Evolutionary conservation across 1,140 invertebrate species (phyloP).

Genomic region (Drosophila ambigua): DNA sequence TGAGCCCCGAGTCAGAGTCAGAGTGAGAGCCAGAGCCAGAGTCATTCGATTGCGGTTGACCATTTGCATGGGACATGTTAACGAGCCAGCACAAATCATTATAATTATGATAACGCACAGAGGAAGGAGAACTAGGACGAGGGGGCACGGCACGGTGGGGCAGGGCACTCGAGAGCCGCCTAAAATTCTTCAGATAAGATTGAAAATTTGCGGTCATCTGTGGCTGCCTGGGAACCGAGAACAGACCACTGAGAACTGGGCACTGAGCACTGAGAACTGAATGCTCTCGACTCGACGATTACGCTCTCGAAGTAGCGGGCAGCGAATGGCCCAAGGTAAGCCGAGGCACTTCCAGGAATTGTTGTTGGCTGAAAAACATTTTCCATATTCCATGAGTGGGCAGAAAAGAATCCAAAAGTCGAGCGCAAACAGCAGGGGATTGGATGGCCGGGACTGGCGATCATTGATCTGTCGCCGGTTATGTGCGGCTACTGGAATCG

Average conservation of each 20-base stretch:
- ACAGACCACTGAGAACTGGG: neutral
- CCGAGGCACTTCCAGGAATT: conserved; percentile 43
- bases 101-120: conserved; percentile 27
- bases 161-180: conserved; percentile 9
- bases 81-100: conserved; percentile 12
- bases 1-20: too few species aligned
- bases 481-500: too few species aligned
- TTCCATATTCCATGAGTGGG: conserved; percentile 38
- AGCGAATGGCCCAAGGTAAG: neutral
- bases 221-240: conserved; percentile 1
- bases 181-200: conserved; percentile 43
- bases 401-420: conserved; percentile 19
- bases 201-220: conserved; percentile 49
- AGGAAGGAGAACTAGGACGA: conserved; percentile 6
- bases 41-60: conserved; percentile 32
- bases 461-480: conserved; percentile 40
- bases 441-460: conserved; percentile 29
- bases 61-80: conserved; percentile 26
- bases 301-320: too few species aligned
- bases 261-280: neutral
- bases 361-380: conserved; percentile 15
- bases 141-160: neutral
- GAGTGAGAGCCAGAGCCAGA: neutral
- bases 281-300: neutral
- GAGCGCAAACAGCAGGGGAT: conserved; percentile 15